These are phyloP conservation scores for Semotilus atromaculatus DNA, from an alignment of 2,797 vertebrate genomes.

Conservation along the genomic window DNA sequence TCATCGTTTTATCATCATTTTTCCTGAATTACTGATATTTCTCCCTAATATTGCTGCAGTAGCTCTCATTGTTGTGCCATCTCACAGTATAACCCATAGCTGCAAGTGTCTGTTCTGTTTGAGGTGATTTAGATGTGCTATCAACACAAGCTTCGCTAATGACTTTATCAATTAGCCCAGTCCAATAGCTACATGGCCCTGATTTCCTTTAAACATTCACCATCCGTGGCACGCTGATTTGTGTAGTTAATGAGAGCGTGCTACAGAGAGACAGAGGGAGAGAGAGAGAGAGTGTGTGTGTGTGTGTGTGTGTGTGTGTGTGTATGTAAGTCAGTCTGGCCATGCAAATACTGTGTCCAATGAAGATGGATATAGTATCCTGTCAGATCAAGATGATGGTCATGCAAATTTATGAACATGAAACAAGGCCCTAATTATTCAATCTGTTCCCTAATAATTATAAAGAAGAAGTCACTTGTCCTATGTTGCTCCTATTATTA, in stretches of 20 bases:
- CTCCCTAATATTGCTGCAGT: slow-evolving; percentile 12
- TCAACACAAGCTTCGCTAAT: slow-evolving; percentile 79
- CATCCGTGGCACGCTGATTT: slow-evolving; percentile 87
- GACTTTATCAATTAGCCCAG: slow-evolving; percentile 92
- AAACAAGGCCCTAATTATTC: slow-evolving; percentile 37
- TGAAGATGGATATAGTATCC: slow-evolving; percentile 47
- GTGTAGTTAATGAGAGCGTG: slow-evolving; percentile 86
- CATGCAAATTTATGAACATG: slow-evolving; percentile 43
- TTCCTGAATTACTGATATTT: slow-evolving; percentile 27
- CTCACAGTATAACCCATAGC: slow-evolving; percentile 25
- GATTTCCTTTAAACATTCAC: slow-evolving; percentile 97
- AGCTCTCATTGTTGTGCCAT: slow-evolving; percentile 16
- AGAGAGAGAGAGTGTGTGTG: not conserved
- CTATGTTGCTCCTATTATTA: slow-evolving; percentile 16
- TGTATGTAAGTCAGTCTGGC: not conserved
- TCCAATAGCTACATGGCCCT: slow-evolving; percentile 91
- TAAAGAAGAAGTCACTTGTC: slow-evolving; percentile 25
- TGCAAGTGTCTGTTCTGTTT: slow-evolving; percentile 43
- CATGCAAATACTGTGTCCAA: slow-evolving; percentile 43
- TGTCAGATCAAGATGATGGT: slow-evolving; percentile 43
- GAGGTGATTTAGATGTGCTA: slow-evolving; percentile 49
- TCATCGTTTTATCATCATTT: slow-evolving; percentile 10
- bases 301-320: not conserved
- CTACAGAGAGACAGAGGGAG: slow-evolving; percentile 25
- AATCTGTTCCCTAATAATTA: slow-evolving; percentile 36